These are phyloP conservation scores for Synanthedon formicaeformis DNA, from an alignment of 2,888 invertebrate species.

Conservation along the genomic window DNA sequence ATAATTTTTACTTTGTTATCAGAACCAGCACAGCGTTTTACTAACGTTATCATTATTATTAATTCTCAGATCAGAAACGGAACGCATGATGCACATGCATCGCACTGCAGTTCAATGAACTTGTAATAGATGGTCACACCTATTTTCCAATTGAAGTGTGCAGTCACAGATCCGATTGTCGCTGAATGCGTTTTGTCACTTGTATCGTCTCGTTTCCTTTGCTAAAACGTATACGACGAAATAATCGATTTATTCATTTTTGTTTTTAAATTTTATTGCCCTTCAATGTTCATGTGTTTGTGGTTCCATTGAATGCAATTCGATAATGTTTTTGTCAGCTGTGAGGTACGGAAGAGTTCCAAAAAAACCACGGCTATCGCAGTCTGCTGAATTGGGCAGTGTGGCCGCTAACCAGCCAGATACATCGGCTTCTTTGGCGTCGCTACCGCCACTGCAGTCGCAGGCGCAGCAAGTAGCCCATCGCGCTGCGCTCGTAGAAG, in stretches of 20 bases:
- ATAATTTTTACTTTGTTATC: no score
- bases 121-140: constrained; percentile 18
- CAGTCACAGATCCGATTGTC: constrained; percentile 18
- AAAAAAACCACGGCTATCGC: constrained; percentile 84
- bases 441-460: neutral
- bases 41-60: neutral
- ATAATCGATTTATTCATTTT: neutral
- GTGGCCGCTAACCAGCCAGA: neutral
- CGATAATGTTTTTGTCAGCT: constrained; percentile 66
- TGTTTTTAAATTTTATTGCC: no score
- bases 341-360: constrained; percentile 97
- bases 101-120: constrained; percentile 14
- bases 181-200: constrained; percentile 12
- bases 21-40: neutral
- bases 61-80: neutral
- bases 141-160: constrained; percentile 43
- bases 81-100: no score
- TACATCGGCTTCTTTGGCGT: no score
- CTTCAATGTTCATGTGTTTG: no score
- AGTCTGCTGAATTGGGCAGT: constrained; percentile 29
- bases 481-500: no score
- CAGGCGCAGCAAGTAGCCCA: constrained; percentile 29
- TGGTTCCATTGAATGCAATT: no score
- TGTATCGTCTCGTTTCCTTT: constrained; percentile 18
- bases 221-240: neutral